phyloP scores from a whole-genome alignment of 2,797 vertebrate species.

The Gymnopithys bicolor region DNA sequence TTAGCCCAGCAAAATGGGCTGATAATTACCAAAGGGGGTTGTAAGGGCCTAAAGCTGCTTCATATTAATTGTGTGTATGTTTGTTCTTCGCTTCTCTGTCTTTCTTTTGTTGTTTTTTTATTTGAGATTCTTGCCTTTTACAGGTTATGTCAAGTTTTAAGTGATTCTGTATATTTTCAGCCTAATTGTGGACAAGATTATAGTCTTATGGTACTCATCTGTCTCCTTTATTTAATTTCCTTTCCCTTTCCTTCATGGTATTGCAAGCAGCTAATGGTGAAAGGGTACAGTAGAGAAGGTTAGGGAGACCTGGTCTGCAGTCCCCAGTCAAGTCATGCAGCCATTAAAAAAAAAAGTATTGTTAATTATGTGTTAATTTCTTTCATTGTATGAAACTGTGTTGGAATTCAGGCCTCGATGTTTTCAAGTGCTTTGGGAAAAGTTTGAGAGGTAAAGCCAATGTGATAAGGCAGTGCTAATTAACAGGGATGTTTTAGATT shows the following conservation, averaged over 20 bases:
- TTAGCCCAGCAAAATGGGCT: not conserved
- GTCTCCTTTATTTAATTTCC: not conserved
- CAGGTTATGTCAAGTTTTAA: not conserved
- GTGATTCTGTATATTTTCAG: not conserved
- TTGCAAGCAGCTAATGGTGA: not conserved
- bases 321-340: not conserved
- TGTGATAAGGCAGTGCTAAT: not conserved
- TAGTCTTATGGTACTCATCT: not conserved
- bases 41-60: not conserved
- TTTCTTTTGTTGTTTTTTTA: not conserved
- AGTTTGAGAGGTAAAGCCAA: not conserved
- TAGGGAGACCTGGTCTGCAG: not conserved
- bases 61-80: not conserved
- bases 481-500: not conserved
- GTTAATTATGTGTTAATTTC: not conserved
- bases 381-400: not conserved
- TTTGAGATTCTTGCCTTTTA: not conserved
- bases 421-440: not conserved
- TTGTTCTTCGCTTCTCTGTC: not conserved
- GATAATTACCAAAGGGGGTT: not conserved
- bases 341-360: not conserved
- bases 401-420: not conserved
- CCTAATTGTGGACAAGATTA: not conserved
- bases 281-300: not conserved
- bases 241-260: not conserved